Base-by-base conservation (phyloP, 2,888 invertebrate genomes). In the Drosophila birchii region DNA sequence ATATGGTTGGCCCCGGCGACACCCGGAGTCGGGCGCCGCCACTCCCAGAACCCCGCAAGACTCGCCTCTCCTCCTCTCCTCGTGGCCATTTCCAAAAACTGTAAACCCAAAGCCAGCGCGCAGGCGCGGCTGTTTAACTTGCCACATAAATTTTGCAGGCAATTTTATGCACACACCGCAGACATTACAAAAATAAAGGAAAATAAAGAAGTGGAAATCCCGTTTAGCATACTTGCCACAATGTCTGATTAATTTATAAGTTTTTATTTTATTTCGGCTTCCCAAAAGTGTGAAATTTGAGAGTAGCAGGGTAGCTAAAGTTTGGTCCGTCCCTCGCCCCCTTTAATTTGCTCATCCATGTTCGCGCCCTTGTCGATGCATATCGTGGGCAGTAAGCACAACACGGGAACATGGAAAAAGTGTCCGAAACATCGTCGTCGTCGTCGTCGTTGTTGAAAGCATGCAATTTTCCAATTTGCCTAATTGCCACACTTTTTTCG, bases 401-500 rank as follows among this genome's bases (percentile, higher is more conserved):
- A 20, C 53, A 45, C 61, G 45, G 45, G 49, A 55, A 75, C 55
- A 68, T 58, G 57, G 18, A 44, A 66, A 77, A 62, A 55, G 71
- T 79, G 79, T 56, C 61, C 44, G 70, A 58, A 57, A 81, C 67
- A 75, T 45, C 66, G 78, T 29, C 26, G 26, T 26, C 9, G 26
- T 45, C 66, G 78, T 29, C 26, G 26, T 26, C 9, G 26, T 26
- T 9, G 26, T 75, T 36, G 53, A 56, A 61, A 43, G 78, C 88
- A 88, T 88, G 88, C 75, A 83, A 83, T 83, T 88, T 80, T 80
- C 66, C 83, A 83, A 86, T 83, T 83, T 78, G 67, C 71, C 82
- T 86, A 86, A 86, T 88, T 86, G 86, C 69, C 60, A 73, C 78
- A 64, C 72, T 85, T 76, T 56, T 49, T 78, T 47, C n/a, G 45